These are phyloP conservation scores for Apostichopus californicus DNA, from an alignment of 35 echinoderm and acorn worm genomes.

Conservation along the genomic window DNA sequence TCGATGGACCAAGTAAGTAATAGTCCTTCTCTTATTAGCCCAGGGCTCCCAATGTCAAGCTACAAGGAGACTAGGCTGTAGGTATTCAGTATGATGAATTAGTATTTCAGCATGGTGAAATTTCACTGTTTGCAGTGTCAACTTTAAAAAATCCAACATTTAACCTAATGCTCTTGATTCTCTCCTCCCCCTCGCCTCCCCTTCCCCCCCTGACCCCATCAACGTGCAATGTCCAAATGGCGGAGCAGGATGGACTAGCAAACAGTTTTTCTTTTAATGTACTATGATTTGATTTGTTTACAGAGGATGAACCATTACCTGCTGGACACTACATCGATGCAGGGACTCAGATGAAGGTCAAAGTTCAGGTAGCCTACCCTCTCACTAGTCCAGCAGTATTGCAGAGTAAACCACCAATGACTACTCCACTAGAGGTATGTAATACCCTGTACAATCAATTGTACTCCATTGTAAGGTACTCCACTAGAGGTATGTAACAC, in stretches of 20 bases:
- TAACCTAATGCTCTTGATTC: too few species aligned
- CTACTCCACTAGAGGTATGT: conserved; percentile 79
- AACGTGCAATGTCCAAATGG: too few species aligned
- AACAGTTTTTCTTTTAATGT: neutral
- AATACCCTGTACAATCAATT: neutral
- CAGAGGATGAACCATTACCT: conserved; percentile 87
- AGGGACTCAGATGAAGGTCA: conserved; percentile 80
- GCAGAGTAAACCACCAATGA: conserved; percentile 62
- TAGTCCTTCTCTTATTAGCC: neutral
- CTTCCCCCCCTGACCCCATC: too few species aligned
- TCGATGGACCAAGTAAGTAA: conserved; percentile 94
- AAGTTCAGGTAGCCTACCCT: conserved; percentile 83
- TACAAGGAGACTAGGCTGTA: too few species aligned
- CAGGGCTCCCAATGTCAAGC: too few species aligned
- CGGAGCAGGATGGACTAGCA: too few species aligned
- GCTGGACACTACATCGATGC: conserved; percentile 90
- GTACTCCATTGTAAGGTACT: too few species aligned
- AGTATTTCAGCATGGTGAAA: too few species aligned
- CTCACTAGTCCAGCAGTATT: conserved; percentile 68
- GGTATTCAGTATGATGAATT: too few species aligned
- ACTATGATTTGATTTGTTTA: neutral
- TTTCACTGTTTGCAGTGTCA: too few species aligned
- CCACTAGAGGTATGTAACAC: conserved; percentile 67
- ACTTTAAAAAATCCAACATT: too few species aligned
- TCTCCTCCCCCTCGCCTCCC: too few species aligned